Evolutionary conservation across 92 coral and sea anemone genomes (phyloP), one percentile per base, ranked within the genome.

Genomic region (Zoanthus solanderi): DNA sequence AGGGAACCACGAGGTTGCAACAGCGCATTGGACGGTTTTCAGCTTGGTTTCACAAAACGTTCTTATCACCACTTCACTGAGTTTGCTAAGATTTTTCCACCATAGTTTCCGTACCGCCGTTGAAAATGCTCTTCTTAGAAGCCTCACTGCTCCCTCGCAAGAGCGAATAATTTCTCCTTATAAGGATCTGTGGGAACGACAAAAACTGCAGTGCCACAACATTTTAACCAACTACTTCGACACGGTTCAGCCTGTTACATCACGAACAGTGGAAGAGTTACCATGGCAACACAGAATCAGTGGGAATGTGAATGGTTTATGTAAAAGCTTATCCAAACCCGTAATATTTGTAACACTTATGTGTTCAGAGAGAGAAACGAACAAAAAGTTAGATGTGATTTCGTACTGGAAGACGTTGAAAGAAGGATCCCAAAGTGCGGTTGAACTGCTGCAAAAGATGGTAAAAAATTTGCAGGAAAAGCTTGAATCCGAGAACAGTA

Each of bases 171-270:
- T 97, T 74, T 93, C 98, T 31, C 88, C 95, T 48, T 91, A 94
- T 74, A 91, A 95, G 58, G 96, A 93, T 79, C 81, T 91, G 73
- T 97, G 99, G 99, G 99, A 97, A 85, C 94, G 96, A 82, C 98
- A 95, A 84, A 97, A 95, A 91, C 94, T 86, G 13, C 98, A 97
- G 80, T 96, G 94, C 83, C 99, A 97, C 88, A 92, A 93, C 34
- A 97, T 95, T 63, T 90, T 97, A 82, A 88, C 93, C 3, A 97
- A 91, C 77, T 92, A 88, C 91, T 95, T 97, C 71, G 71, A n/a
- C 29, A 83, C 88, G 57, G 72, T 76, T 57, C 90, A 92, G 72
- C 94, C 94, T 3, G 68, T 87, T 56, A 89, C 92, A 65, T 77
- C 85, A 66, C 96, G 99, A 15, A 78, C 84, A 69, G 92, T 94